Conservation (phyloP, 1,140 invertebrate genomes). For the Heliconius melpomene region DNA sequence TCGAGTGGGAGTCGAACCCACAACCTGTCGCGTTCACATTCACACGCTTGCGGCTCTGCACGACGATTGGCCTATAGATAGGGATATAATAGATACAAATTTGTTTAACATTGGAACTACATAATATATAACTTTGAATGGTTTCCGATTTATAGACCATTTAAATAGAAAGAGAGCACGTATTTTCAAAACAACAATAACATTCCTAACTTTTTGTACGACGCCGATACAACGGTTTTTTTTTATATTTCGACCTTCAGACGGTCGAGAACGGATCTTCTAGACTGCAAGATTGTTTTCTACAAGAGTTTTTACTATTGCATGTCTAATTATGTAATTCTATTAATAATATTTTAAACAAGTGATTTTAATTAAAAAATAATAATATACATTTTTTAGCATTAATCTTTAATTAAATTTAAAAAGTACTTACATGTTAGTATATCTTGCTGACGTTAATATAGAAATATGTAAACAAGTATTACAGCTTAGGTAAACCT, state of each 20-base stretch:
- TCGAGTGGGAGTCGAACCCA: no score
- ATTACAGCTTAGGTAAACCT: background rate
- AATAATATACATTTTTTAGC: background rate
- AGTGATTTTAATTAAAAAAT: background rate
- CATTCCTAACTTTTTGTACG: constrained; percentile 7
- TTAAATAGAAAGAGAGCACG: background rate
- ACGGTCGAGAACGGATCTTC: background rate
- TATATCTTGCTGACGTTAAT: no score
- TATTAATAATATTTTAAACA: background rate
- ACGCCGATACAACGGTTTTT: background rate
- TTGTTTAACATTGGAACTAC: background rate
- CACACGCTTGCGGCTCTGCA: no score
- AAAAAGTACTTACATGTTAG: background rate
- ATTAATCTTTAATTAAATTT: no score
- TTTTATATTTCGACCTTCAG: background rate
- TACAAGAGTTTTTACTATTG: background rate
- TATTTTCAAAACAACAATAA: constrained; percentile 9
- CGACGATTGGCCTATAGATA: no score
- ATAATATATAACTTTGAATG: background rate
- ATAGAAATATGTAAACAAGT: no score
- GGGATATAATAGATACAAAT: background rate
- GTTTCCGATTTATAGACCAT: background rate
- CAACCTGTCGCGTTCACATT: no score
- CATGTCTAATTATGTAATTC: background rate
- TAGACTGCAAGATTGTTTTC: background rate